Evolutionary conservation across 2,797 vertebrate species (phyloP).

Genomic region (Staurois parvus): DNA sequence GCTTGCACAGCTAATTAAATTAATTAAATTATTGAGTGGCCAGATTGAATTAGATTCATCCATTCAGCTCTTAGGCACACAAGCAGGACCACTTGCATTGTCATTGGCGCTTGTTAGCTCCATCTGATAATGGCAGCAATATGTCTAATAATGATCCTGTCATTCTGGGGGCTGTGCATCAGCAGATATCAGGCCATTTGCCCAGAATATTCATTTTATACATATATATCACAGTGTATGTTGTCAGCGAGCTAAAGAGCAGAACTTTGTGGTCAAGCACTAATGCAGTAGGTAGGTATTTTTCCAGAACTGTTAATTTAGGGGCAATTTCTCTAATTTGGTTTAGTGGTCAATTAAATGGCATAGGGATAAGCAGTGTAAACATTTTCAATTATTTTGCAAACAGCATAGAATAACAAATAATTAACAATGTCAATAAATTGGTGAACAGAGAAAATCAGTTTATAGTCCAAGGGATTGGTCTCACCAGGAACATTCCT

Average conservation of each 20-base stretch:
- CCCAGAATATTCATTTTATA: background rate
- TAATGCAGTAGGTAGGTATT: too few species aligned
- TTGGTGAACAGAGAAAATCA: too few species aligned
- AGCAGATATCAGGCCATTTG: background rate
- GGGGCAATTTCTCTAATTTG: too few species aligned
- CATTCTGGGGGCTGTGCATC: background rate
- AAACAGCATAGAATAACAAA: background rate
- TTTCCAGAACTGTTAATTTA: too few species aligned
- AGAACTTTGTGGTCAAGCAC: too few species aligned
- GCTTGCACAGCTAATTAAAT: background rate
- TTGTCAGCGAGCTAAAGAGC: too few species aligned
- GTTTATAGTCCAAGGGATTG: background rate
- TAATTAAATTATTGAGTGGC: background rate
- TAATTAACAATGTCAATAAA: background rate
- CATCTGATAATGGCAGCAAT: background rate
- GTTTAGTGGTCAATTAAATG: too few species aligned
- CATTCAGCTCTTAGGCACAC: background rate
- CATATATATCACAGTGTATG: too few species aligned
- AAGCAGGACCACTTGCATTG: background rate
- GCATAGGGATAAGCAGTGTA: background rate
- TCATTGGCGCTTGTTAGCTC: background rate
- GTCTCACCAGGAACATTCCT: background rate
- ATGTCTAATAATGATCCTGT: background rate
- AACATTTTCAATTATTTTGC: background rate
- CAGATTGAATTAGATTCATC: background rate